Evolutionary conservation across 2,113 vertebrate species (phyloP).

Genomic region (Aspidoscelis tigris): DNA sequence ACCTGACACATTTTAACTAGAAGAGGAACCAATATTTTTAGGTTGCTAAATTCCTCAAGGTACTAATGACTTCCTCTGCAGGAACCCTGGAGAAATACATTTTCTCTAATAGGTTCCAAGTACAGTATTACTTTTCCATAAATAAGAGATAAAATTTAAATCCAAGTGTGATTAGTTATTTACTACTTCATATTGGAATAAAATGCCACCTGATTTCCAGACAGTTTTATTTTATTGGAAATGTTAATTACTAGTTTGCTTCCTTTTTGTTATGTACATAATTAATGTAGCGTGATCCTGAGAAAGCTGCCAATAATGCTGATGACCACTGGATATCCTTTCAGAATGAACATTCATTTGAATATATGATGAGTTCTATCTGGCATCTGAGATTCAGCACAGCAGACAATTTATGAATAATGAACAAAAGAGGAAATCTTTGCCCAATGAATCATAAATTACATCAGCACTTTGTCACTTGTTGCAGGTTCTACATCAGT

Average conservation of each 20-base stretch:
- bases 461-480: background rate
- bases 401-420: conserved; percentile 62
- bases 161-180: conserved; percentile 58
- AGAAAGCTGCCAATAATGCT: conserved; percentile 54
- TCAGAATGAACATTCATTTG: conserved; percentile 53
- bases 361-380: conserved; percentile 62
- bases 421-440: conserved; percentile 53
- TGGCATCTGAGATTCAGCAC: conserved; percentile 43
- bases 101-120: conserved; percentile 9
- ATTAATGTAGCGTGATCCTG: conserved; percentile 52
- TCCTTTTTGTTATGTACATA: conserved; percentile 60
- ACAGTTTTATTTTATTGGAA: conserved; percentile 61
- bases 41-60: background rate
- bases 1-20: background rate
- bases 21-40: background rate
- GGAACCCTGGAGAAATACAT: background rate
- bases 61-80: conserved; percentile 11
- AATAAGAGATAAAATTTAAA: conserved; percentile 32
- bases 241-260: conserved; percentile 56
- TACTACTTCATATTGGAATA: conserved; percentile 49
- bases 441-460: conserved; percentile 28
- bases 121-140: conserved; percentile 24
- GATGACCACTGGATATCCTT: conserved; percentile 52
- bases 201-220: conserved; percentile 65
- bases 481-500: background rate